Percentiles rank a stretch among this genome's conserved stretches.
Conservation (phyloP, 2,888 invertebrate species). For the Catocala sponsa region DNA sequence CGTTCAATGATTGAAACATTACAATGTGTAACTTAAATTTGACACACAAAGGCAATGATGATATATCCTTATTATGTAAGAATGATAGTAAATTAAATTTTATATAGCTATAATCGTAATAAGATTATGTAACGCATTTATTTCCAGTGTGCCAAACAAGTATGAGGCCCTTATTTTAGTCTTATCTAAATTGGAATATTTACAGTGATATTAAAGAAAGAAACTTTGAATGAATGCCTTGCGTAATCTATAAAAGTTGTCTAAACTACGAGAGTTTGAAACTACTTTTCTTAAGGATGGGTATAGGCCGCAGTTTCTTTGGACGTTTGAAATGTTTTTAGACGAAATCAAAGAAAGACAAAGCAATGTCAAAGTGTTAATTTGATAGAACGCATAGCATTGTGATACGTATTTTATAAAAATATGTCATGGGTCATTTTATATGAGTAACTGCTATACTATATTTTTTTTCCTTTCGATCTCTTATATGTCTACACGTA, state of each 20-base stretch:
- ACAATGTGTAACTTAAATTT: background rate
- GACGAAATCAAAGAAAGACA: background rate
- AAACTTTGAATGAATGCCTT: slow-evolving; percentile 31
- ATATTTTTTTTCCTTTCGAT: too few species aligned
- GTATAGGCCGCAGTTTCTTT: slow-evolving; percentile 20
- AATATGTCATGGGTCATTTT: too few species aligned
- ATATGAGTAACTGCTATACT: too few species aligned
- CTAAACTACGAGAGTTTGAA: slow-evolving; percentile 37
- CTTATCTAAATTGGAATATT: slow-evolving; percentile 32
- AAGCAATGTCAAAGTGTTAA: too few species aligned
- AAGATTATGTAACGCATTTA: too few species aligned
- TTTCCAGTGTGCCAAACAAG: background rate
- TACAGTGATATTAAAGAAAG: slow-evolving; percentile 21
- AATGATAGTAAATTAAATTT: too few species aligned
- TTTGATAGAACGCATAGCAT: too few species aligned
- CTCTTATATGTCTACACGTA: too few species aligned
- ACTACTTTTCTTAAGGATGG: slow-evolving; percentile 27
- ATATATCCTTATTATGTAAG: too few species aligned
- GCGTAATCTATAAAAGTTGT: slow-evolving; percentile 33
- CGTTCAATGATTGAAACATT: background rate
- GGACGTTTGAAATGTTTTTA: slow-evolving; percentile 14
- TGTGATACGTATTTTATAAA: too few species aligned
- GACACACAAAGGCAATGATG: too few species aligned
- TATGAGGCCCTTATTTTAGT: slow-evolving; percentile 1
- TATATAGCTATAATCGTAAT: too few species aligned